Conservation (phyloP, 2,888 invertebrate species). For the Creontiades dilutus region DNA sequence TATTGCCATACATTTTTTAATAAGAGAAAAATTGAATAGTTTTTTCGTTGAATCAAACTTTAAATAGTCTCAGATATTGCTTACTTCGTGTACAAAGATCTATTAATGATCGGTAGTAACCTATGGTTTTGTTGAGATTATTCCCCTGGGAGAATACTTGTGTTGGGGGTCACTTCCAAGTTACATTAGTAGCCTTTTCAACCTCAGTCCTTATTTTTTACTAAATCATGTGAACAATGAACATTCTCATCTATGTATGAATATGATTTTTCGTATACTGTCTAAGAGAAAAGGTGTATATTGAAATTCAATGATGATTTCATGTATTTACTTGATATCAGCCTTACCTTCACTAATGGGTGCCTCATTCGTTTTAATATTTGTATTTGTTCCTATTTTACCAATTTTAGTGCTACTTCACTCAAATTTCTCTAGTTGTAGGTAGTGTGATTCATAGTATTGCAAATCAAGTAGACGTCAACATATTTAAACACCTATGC, state of each 20-base stretch:
- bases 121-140: too few species aligned
- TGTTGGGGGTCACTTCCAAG: slow-evolving; percentile 17
- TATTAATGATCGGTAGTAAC: too few species aligned
- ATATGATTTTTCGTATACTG: too few species aligned
- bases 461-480: not conserved
- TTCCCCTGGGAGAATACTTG: not conserved
- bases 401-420: slow-evolving; percentile 13
- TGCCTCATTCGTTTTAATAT: not conserved
- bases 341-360: not conserved
- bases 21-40: not conserved
- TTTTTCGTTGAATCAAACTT: not conserved
- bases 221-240: too few species aligned
- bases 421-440: not conserved
- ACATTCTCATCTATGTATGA: too few species aligned
- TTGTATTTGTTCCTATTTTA: not conserved
- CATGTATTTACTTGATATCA: not conserved
- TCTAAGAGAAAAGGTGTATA: too few species aligned
- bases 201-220: not conserved
- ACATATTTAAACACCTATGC: not conserved
- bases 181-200: not conserved
- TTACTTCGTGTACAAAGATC: too few species aligned
- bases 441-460: not conserved
- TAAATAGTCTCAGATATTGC: not conserved
- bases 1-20: not conserved
- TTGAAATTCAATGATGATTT: too few species aligned